phyloP scores from a whole-genome alignment of 2,888 invertebrate species.

The Odontomyia ornata region DNA sequence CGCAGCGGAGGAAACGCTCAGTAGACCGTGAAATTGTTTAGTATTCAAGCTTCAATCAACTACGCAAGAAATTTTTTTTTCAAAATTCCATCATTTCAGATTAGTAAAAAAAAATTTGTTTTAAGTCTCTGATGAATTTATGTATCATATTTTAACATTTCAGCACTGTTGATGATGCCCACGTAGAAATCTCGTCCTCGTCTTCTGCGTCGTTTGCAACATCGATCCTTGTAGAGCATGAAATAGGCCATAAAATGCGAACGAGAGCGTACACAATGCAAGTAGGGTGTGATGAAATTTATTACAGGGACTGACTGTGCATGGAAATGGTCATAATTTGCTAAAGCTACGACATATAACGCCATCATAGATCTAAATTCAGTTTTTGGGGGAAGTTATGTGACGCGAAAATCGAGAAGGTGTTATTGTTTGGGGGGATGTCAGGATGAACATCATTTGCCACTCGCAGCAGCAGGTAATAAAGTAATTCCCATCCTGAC shows the following conservation, averaged over 20 bases:
- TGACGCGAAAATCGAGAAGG: constrained; percentile 1
- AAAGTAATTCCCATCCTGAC: constrained; percentile 37
- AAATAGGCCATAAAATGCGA: constrained; percentile 26
- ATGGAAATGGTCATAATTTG: constrained; percentile 44
- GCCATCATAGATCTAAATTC: constrained; percentile 42
- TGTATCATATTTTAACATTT: too few species aligned
- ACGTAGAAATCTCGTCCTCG: too few species aligned
- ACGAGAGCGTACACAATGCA: background rate
- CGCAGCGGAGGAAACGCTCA: too few species aligned
- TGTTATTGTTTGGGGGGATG: constrained; percentile 1
- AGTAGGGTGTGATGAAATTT: constrained; percentile 33
- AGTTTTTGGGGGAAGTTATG: background rate
- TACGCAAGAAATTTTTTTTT: too few species aligned
- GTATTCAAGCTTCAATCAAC: too few species aligned
- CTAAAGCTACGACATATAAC: constrained; percentile 14
- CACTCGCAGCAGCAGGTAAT: constrained; percentile 24
- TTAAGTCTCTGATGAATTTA: too few species aligned
- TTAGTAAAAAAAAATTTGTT: too few species aligned
- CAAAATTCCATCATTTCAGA: too few species aligned
- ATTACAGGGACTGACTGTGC: constrained; percentile 37
- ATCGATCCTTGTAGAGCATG: background rate
- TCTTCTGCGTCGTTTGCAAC: background rate
- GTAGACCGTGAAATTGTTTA: too few species aligned
- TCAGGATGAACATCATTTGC: constrained; percentile 20
- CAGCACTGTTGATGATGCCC: too few species aligned